These are phyloP conservation scores for Tarsius wallacei DNA, from an alignment of 2,797 vertebrate genomes.

Conservation along the genomic window DNA sequence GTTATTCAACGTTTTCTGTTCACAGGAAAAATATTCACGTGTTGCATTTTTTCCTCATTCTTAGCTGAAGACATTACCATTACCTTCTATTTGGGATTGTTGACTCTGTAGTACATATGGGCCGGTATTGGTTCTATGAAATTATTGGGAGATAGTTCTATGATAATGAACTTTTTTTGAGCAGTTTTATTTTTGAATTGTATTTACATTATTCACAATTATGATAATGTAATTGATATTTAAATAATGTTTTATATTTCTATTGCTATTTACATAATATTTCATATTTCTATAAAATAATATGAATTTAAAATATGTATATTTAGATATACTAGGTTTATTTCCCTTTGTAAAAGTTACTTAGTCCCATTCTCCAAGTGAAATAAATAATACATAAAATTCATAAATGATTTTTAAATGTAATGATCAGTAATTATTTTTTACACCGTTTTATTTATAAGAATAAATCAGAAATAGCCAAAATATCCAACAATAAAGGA, in stretches of 20 bases:
- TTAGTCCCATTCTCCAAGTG: not conserved
- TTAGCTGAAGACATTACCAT: not conserved
- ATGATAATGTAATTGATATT: not conserved
- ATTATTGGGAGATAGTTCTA: not conserved
- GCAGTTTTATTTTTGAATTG: not conserved
- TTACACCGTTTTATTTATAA: constrained; percentile 57
- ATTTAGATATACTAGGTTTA: constrained; percentile 13
- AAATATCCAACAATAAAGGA: not conserved
- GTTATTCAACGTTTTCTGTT: constrained; percentile 34
- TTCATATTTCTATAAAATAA: constrained; percentile 17
- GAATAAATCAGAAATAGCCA: not conserved
- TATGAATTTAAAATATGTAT: constrained; percentile 45
- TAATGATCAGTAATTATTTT: constrained; percentile 19
- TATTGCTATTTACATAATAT: not conserved
- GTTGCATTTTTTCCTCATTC: constrained; percentile 47
- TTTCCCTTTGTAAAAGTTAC: constrained; percentile 22
- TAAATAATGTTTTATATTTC: constrained; percentile 17
- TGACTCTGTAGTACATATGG: not conserved
- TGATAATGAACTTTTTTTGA: not conserved
- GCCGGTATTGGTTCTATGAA: constrained; percentile 9
- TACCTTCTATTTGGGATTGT: not conserved
- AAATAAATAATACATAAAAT: constrained; percentile 52
- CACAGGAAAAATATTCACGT: not conserved
- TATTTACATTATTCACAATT: not conserved
- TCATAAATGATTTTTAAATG: constrained; percentile 53